Conservation (phyloP, 2,113 vertebrate species). For the Hydropotes inermis region DNA sequence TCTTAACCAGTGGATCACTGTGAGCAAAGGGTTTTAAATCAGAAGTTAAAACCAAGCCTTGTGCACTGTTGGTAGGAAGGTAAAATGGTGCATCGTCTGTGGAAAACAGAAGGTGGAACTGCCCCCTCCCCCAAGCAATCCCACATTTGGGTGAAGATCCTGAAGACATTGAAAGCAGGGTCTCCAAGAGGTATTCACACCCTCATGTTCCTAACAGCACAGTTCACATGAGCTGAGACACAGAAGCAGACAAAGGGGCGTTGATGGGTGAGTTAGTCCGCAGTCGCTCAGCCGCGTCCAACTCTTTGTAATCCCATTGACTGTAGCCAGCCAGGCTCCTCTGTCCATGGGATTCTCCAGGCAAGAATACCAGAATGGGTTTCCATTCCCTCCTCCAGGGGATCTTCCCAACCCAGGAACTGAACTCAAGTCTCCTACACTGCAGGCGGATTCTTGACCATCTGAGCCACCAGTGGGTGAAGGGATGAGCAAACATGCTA, state of each 20-base stretch:
- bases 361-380: neutral
- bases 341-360: neutral
- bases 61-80: neutral
- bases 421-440: neutral
- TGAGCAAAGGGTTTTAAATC: neutral
- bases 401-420: neutral
- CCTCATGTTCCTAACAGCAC: neutral
- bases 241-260: neutral
- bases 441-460: neutral
- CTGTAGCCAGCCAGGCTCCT: neutral
- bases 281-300: neutral
- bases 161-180: neutral
- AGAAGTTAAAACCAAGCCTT: neutral
- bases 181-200: neutral
- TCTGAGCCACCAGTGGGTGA: neutral
- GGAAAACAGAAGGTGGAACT: neutral
- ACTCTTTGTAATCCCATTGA: neutral
- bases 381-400: neutral
- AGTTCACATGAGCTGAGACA: neutral
- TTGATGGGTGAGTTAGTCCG: neutral
- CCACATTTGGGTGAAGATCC: neutral
- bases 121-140: neutral
- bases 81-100: neutral
- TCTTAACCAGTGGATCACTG: neutral
- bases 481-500: neutral